Base-by-base conservation (phyloP, 2,888 invertebrate genomes). In the Colostygia pectinataria region DNA sequence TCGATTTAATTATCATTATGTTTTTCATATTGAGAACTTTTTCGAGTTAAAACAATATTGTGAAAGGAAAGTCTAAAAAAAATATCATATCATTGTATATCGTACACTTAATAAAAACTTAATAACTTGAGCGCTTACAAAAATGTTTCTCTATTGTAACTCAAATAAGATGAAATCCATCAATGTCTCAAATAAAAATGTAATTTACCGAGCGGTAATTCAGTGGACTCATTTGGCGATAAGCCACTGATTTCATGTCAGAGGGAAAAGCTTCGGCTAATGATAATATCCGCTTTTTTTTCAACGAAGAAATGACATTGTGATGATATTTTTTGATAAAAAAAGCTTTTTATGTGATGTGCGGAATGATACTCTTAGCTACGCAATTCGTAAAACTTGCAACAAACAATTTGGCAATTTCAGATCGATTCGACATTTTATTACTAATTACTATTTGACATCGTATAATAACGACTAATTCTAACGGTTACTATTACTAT, bases 221-320 rank as follows among this genome's bases (percentile, higher is more conserved):
- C 49, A 53, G 50, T 31, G 48, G 42, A 48, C 50, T 57, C 50
- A 59, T 55, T 57, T 57, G 51, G 55, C 54, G 53, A 59, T 56
- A 59, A 56, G 56, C 59, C 55, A 51, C 48, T 53, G 54, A 57
- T 51, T 57, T 20, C 13, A 31, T 49, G 44, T 43, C 33, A 28
- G 47, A 20, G 47, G 50, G 38, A 50, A 52, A 57, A 51, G 46
- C 45, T 50, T 45, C 25, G 20, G 40, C 47, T 54, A 54, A 54
- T 53, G 52, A 54, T 47, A 54, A 56, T 53, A 50, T 53, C 48
- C 42, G 37, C 38, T 41, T 45, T 46, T 52, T 39, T 32, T 43
- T 28, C 27, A 34, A 47, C 46, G 34, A 32, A 51, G 37, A 51
- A 20, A 38, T 29, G 40, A 47, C 49, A 55, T 56, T 56, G 31